Percentiles rank a stretch among this genome's conserved stretches.
These are phyloP conservation scores for Diphyllodes magnificus DNA, from an alignment of 2,113 vertebrate species.

Conservation along the genomic window DNA sequence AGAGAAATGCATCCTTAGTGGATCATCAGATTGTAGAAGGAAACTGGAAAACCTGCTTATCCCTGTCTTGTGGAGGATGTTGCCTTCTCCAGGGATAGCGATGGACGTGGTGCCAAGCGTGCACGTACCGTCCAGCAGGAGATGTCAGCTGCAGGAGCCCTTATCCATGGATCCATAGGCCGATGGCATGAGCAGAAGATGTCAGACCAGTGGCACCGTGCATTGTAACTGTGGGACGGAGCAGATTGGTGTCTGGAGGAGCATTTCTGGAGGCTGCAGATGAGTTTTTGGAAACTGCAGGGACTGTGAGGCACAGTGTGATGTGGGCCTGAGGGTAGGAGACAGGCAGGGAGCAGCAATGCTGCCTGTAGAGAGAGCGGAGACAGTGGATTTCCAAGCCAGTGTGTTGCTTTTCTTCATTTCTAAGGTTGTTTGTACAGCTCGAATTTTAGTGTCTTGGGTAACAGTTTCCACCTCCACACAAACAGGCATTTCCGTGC, in stretches of 20 bases:
- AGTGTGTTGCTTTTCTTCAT: background rate
- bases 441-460: background rate
- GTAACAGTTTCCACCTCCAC: background rate
- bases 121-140: background rate
- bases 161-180: fast-evolving
- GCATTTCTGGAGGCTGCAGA: background rate
- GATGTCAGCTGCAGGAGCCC: background rate
- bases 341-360: background rate
- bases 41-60: background rate
- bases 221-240: fast-evolving
- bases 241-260: background rate
- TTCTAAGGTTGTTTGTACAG: background rate
- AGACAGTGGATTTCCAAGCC: background rate
- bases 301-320: background rate
- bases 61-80: background rate
- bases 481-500: background rate
- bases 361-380: background rate
- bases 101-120: background rate
- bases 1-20: background rate
- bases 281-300: fast-evolving
- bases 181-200: fast-evolving
- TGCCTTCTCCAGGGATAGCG: background rate
- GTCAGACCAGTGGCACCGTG: fast-evolving
- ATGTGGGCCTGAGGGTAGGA: background rate
- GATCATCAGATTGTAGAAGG: background rate